A percentile compares a stretch with the other conserved stretches of the same genome.
These are phyloP conservation scores for Agrilus planipennis DNA, from an alignment of 1,140 invertebrate genomes.

Conservation along the genomic window DNA sequence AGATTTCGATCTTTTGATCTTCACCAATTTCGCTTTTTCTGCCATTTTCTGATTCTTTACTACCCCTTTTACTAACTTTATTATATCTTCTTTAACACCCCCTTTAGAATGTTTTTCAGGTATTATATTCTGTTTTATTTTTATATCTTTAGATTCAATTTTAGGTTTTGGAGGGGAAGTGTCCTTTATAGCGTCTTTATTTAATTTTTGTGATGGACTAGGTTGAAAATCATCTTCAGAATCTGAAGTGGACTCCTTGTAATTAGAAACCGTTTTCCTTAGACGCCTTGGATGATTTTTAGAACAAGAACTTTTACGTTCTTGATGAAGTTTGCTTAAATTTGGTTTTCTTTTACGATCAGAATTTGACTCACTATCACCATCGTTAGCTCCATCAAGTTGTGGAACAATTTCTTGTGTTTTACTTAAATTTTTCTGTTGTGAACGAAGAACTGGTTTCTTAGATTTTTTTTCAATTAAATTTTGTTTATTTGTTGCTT, in stretches of 20 bases:
- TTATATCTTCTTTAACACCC: constrained; percentile 37
- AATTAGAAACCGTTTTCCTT: constrained; percentile 7
- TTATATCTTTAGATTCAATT: not conserved
- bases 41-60: constrained; percentile 34
- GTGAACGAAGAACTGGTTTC: not conserved
- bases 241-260: constrained; percentile 6
- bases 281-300: constrained; percentile 11
- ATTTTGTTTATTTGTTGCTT: too few species aligned
- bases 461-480: not conserved
- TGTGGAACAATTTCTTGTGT: too few species aligned
- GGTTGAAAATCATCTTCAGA: constrained; percentile 15
- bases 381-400: constrained; percentile 18
- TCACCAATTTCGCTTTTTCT: constrained; percentile 12
- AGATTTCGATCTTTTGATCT: constrained; percentile 18
- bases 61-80: constrained; percentile 36
- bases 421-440: not conserved
- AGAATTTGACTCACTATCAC: constrained; percentile 12
- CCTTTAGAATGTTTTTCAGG: not conserved
- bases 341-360: constrained; percentile 13
- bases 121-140: constrained; percentile 2
- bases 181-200: not conserved
- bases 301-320: constrained; percentile 4
- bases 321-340: constrained; percentile 7
- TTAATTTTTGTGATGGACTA: constrained; percentile 4
- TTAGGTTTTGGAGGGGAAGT: not conserved